Conservation (phyloP, 1,140 invertebrate genomes). For the Protaetia brevitarsis region DNA sequence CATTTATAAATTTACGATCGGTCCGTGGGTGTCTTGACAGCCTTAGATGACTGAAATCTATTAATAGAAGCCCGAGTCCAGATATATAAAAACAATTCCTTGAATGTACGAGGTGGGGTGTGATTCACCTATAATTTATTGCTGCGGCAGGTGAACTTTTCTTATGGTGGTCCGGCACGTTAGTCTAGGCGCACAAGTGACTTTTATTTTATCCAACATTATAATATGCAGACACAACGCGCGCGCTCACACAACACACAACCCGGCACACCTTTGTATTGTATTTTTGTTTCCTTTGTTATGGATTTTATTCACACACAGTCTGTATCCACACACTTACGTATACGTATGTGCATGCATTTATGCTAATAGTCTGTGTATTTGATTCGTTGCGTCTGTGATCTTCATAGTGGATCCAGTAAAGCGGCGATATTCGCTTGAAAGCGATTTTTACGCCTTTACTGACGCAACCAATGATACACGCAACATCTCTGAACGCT, state of each 20-base stretch:
- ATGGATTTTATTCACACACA: slow-evolving; percentile 21
- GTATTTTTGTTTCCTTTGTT: slow-evolving; percentile 23
- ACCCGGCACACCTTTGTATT: slow-evolving; percentile 20
- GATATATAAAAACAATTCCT: slow-evolving; percentile 21
- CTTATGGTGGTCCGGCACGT: slow-evolving; percentile 21
- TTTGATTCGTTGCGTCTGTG: slow-evolving; percentile 1
- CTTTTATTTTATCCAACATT: slow-evolving; percentile 20
- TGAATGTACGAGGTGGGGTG: not conserved
- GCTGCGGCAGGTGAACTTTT: slow-evolving; percentile 20
- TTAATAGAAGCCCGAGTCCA: slow-evolving; percentile 2
- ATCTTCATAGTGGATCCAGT: not conserved
- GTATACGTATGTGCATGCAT: not conserved
- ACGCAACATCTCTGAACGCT: too few species aligned
- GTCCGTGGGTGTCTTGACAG: slow-evolving; percentile 8
- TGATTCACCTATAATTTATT: slow-evolving; percentile 23
- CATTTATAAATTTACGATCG: slow-evolving; percentile 13
- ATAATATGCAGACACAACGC: slow-evolving; percentile 13
- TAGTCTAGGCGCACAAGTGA: slow-evolving; percentile 12
- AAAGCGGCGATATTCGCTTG: not conserved
- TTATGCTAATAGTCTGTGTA: not conserved
- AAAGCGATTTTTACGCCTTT: not conserved
- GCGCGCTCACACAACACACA: not conserved
- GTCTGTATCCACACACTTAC: not conserved
- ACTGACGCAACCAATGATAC: not conserved
- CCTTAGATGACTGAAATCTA: slow-evolving; percentile 23